Conservation (phyloP, 2,113 vertebrate species). For the Gila orcuttii region DNA sequence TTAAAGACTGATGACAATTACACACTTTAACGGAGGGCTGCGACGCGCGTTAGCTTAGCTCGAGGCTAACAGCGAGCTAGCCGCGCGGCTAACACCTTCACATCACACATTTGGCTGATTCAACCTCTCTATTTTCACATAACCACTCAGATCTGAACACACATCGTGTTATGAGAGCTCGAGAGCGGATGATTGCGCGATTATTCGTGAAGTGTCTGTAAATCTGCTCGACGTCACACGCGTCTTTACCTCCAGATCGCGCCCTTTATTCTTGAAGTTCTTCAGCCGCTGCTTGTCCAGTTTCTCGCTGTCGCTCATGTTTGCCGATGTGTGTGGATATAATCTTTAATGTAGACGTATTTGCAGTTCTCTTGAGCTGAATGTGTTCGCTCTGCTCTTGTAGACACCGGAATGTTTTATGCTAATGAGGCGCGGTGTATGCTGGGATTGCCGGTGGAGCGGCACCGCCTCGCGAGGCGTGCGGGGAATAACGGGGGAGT, state of each 20-base stretch:
- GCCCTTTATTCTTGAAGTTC: slow-evolving; percentile 98
- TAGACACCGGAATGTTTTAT: slow-evolving; percentile 77
- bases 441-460: slow-evolving; percentile 82
- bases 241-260: slow-evolving; percentile 90
- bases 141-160: not conserved
- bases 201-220: slow-evolving; percentile 53
- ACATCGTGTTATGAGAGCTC: too few relatives aligned
- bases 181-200: too few relatives aligned
- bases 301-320: slow-evolving; percentile 97
- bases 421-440: slow-evolving; percentile 77
- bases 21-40: slow-evolving; percentile 2
- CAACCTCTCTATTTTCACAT: too few relatives aligned
- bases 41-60: slow-evolving; percentile 18
- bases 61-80: slow-evolving; percentile 2
- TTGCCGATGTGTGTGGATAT: slow-evolving; percentile 60
- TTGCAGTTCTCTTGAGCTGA: not conserved
- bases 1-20: too few relatives aligned
- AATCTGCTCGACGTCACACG: slow-evolving; percentile 85
- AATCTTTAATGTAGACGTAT: not conserved
- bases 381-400: slow-evolving; percentile 10
- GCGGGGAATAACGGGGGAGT: slow-evolving; percentile 45
- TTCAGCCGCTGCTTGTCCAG: slow-evolving; percentile 96
- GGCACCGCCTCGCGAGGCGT: slow-evolving; percentile 65
- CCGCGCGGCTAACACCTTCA: slow-evolving; percentile 10
- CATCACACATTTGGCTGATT: not conserved